These are phyloP conservation scores for Andrena trimmerana DNA, from an alignment of 2,888 invertebrate species.

Conservation along the genomic window DNA sequence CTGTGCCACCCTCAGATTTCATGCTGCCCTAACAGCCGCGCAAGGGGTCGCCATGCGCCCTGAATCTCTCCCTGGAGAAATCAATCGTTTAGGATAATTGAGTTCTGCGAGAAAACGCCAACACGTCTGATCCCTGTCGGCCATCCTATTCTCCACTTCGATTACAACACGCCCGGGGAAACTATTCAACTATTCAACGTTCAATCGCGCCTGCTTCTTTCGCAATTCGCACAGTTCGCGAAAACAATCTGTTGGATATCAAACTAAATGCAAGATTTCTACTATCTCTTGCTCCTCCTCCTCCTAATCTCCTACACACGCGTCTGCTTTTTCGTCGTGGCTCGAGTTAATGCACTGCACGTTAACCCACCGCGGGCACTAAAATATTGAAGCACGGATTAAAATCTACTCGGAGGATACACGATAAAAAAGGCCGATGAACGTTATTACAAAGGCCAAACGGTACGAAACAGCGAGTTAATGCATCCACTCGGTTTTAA, in stretches of 20 bases:
- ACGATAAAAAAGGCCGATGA: neutral
- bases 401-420: neutral
- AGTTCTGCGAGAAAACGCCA: slow-evolving; percentile 38
- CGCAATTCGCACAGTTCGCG: neutral
- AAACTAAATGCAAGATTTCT: neutral
- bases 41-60: slow-evolving; percentile 7
- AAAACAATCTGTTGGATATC: neutral
- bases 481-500: neutral
- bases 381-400: neutral
- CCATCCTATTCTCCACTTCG: neutral
- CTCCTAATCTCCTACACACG: no score
- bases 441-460: neutral
- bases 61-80: slow-evolving; percentile 37
- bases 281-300: neutral
- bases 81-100: slow-evolving; percentile 64
- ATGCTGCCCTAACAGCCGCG: slow-evolving; percentile 20
- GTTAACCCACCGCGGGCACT: neutral
- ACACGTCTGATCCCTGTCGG: neutral
- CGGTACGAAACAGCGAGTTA: neutral
- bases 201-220: neutral
- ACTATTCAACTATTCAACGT: neutral
- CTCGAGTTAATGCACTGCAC: neutral
- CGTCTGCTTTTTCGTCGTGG: neutral
- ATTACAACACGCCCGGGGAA: slow-evolving; percentile 1
- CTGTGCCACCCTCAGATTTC: slow-evolving; percentile 17